phyloP scores from a whole-genome alignment of 2,113 vertebrate species.

The Corythoichthys haematopterus region DNA sequence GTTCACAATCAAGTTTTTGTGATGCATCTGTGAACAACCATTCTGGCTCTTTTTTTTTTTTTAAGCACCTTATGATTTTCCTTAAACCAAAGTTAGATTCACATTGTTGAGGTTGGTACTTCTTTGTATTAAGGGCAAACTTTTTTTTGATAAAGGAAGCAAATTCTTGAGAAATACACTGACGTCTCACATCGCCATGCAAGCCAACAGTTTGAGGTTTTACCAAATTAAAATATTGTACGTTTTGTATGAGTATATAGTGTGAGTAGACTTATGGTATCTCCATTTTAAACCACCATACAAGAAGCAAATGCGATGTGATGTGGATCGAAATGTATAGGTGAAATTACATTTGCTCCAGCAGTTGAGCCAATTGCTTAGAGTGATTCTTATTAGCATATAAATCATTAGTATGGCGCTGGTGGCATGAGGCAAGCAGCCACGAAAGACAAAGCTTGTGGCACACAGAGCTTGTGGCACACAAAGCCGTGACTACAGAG shows the following conservation, averaged over 20 bases:
- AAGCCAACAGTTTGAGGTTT: not conserved
- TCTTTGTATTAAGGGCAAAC: not conserved
- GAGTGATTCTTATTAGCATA: conserved; percentile 59
- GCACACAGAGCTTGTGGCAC: conserved; percentile 36
- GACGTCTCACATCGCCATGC: not conserved
- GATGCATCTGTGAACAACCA: not conserved
- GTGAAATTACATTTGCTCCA: conserved; percentile 34
- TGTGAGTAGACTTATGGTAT: not conserved
- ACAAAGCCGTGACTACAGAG: conserved; percentile 48
- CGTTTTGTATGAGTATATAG: not conserved
- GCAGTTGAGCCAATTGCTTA: conserved; percentile 31
- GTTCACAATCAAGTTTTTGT: not conserved
- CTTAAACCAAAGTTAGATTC: not conserved
- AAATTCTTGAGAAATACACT: too few relatives aligned
- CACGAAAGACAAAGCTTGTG: conserved; percentile 41
- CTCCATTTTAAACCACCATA: not conserved
- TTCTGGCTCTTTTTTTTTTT: not conserved
- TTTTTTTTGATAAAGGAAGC: not conserved
- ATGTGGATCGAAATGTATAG: conserved; percentile 30
- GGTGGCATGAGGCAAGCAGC: conserved; percentile 52
- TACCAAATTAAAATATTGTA: not conserved
- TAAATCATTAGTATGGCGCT: conserved; percentile 60
- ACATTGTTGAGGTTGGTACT: not conserved
- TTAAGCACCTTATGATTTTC: not conserved
- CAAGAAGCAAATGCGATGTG: not conserved